phyloP scores from a whole-genome alignment of 2,113 vertebrate genomes.

The Centrocercus urophasianus region DNA sequence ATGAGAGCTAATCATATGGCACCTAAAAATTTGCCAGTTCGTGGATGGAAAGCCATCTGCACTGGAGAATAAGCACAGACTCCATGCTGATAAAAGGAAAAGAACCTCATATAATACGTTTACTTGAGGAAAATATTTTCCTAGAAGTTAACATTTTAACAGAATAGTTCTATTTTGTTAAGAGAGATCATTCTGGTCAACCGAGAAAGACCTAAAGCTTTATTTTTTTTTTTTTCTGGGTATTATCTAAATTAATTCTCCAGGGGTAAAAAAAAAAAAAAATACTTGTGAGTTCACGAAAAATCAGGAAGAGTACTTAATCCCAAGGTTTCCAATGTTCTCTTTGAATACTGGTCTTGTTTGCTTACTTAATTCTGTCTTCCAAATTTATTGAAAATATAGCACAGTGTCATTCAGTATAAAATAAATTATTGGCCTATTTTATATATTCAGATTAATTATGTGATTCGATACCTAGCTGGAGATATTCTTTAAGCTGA shows the following conservation, averaged over 20 bases:
- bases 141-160: not conserved
- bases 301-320: not conserved
- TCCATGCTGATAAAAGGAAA: not conserved
- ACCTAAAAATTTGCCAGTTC: not conserved
- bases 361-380: not conserved
- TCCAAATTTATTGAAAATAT: not conserved
- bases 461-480: constrained; percentile 12
- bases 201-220: not conserved
- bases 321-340: not conserved
- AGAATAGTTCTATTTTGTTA: not conserved
- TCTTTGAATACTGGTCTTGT: not conserved
- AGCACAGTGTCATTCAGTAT: not conserved
- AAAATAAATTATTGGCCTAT: not conserved
- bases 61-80: not conserved
- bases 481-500: constrained; percentile 28
- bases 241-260: not conserved
- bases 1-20: not conserved
- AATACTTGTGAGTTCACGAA: not conserved
- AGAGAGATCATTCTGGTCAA: not conserved
- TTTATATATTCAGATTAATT: not conserved
- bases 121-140: not conserved
- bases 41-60: not conserved
- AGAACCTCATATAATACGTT: not conserved
- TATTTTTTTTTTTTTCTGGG: not conserved
- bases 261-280: not conserved